Percentiles rank a stretch among this genome's conserved stretches.
Evolutionary conservation across 1,140 invertebrate genomes (phyloP).

Genomic region (Neodiprion pinetum): DNA sequence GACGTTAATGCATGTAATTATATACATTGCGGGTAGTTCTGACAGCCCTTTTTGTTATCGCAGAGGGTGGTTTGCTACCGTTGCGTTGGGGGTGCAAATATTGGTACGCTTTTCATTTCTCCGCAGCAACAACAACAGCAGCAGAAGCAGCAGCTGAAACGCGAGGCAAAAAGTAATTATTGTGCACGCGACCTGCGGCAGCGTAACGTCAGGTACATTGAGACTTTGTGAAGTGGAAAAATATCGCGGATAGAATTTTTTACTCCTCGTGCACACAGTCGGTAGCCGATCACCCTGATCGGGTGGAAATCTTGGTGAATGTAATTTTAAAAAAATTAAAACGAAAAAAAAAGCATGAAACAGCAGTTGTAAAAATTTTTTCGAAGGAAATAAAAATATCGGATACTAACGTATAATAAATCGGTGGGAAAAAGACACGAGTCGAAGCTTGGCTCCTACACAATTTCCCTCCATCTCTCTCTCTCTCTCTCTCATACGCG

Average conservation of each 20-base stretch:
- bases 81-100: too few relatives aligned
- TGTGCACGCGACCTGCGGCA: slow-evolving; percentile 41
- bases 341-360: too few relatives aligned
- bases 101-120: too few relatives aligned
- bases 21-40: too few relatives aligned
- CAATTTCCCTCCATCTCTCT: too few relatives aligned
- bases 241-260: neutral
- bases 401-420: too few relatives aligned
- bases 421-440: neutral
- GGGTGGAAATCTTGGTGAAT: neutral
- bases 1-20: too few relatives aligned
- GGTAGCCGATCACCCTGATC: neutral
- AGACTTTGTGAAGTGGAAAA: neutral
- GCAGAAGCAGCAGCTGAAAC: neutral
- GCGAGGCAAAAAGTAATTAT: slow-evolving; percentile 41
- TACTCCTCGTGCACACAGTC: neutral
- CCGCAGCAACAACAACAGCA: too few relatives aligned
- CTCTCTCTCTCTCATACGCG: too few relatives aligned
- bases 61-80: too few relatives aligned
- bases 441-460: neutral
- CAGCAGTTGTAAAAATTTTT: neutral
- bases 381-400: neutral
- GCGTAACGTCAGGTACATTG: slow-evolving; percentile 11
- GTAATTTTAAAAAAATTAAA: too few relatives aligned
- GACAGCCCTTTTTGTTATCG: too few relatives aligned